A percentile compares a stretch with the other conserved stretches of the same genome.
Conservation (phyloP, 1,140 invertebrate genomes). For the Elymnias hypermnestra region DNA sequence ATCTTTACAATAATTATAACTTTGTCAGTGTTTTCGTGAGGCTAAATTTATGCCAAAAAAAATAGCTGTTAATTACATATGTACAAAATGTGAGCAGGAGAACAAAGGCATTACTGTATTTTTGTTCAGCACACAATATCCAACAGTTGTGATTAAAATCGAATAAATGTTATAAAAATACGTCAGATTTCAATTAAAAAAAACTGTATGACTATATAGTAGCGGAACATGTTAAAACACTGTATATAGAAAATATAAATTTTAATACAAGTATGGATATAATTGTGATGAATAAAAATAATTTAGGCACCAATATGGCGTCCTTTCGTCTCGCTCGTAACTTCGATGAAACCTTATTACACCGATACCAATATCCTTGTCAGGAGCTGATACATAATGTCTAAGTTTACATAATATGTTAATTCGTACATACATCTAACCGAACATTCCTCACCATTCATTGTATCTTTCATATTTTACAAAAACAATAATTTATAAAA, state of each 20-base stretch:
- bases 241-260: conserved; percentile 4
- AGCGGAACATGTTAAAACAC: no score
- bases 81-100: conserved; percentile 62
- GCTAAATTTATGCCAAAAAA: conserved; percentile 31
- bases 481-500: conserved; percentile 72
- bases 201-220: neutral
- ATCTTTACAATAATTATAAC: conserved; percentile 15
- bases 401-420: conserved; percentile 65
- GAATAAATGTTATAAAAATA: neutral
- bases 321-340: conserved; percentile 57
- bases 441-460: conserved; percentile 42
- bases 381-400: conserved; percentile 48
- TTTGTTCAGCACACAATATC: conserved; percentile 55
- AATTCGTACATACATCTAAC: conserved; percentile 42
- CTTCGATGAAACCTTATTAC: conserved; percentile 58
- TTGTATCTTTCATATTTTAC: conserved; percentile 52
- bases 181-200: neutral
- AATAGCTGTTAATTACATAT: conserved; percentile 69
- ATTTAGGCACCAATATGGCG: conserved; percentile 64
- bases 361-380: conserved; percentile 54
- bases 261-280: conserved; percentile 1
- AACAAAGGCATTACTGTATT: conserved; percentile 44
- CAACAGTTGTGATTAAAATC: neutral
- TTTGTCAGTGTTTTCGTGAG: conserved; percentile 23
- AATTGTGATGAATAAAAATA: conserved; percentile 56